Evolutionary conservation across 2,888 invertebrate genomes (phyloP), one percentile per base, ranked within the genome.

Genomic region (Cinara cedri): DNA sequence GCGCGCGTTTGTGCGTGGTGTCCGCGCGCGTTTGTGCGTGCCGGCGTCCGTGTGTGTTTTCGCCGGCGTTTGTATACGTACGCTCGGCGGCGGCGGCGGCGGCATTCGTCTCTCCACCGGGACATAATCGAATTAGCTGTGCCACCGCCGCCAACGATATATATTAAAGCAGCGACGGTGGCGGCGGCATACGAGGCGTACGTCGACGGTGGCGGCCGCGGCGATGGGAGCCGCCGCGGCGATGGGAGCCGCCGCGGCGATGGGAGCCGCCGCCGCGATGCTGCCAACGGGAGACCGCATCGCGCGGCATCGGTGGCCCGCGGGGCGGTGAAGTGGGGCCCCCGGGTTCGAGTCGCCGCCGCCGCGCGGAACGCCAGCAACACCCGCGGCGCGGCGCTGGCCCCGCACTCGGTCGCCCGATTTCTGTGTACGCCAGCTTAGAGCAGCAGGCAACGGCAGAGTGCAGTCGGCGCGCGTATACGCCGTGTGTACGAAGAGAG

Each of bases 301-400:
- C n/a, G n/a, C n/a, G n/a, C n/a, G 42, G 34, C 62, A 21, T 49
- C 34, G 63, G 63, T 6, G 42, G 57, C 13, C n/a, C 24, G 72
- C 19, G 49, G 66, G 66, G 60, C 8, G 68, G 42, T 26, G n/a
- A 19, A 44, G n/a, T n/a, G n/a, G 65, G 21, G 44, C 57, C 34
- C 49, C 68, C 60, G 70, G 68, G 68, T 60, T n/a, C 16, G 78
- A 78, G 51, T 78, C 51, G 78, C 68, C 68, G 68, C 76, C 76
- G 68, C 76, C 76, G 68, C 68, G 68, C 78, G 70, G 70, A 78
- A 78, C 76, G 76, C 76, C 76, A 78, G 76, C 76, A 78, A 78
- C 78, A 78, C 78, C 70, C 78, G 78, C 70, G 78, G 44, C 78
- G 70, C 68, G 70, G 78, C 78, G 68, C 78, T 74, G 66, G 57